A percentile compares a stretch with the other conserved stretches of the same genome.
These are phyloP conservation scores for Gopherus evgoodei DNA, from an alignment of 2,113 vertebrate genomes.

Conservation along the genomic window DNA sequence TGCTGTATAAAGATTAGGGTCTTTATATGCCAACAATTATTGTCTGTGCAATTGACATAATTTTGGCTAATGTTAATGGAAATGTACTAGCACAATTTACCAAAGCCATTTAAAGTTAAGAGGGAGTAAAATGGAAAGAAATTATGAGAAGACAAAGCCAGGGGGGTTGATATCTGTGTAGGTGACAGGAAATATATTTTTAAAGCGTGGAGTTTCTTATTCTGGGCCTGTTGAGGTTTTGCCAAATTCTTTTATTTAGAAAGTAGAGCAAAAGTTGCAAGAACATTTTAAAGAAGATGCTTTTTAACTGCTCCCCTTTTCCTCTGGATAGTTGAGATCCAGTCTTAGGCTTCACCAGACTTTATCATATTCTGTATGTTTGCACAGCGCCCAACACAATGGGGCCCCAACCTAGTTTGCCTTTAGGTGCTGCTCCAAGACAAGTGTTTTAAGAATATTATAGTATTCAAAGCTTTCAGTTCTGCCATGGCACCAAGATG, in stretches of 20 bases:
- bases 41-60: constrained; percentile 54
- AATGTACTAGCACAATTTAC: constrained; percentile 51
- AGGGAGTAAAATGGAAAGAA: constrained; percentile 58
- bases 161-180: constrained; percentile 36
- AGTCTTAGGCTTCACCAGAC: not conserved
- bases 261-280: not conserved
- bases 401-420: not conserved
- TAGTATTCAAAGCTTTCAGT: not conserved
- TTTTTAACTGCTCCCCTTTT: not conserved
- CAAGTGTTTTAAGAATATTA: not conserved
- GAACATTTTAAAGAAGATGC: not conserved
- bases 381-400: not conserved
- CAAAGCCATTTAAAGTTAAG: constrained; percentile 63
- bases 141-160: constrained; percentile 34
- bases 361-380: constrained; percentile 10
- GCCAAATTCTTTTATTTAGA: not conserved
- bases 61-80: constrained; percentile 75
- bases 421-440: not conserved
- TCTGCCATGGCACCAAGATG: not conserved
- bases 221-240: not conserved
- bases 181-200: constrained; percentile 36
- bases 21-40: constrained; percentile 55
- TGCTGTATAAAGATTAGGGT: constrained; percentile 64
- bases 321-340: not conserved
- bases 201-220: not conserved